Base-by-base conservation (phyloP, 2,888 invertebrate genomes). In the Amitus sp. region DNA sequence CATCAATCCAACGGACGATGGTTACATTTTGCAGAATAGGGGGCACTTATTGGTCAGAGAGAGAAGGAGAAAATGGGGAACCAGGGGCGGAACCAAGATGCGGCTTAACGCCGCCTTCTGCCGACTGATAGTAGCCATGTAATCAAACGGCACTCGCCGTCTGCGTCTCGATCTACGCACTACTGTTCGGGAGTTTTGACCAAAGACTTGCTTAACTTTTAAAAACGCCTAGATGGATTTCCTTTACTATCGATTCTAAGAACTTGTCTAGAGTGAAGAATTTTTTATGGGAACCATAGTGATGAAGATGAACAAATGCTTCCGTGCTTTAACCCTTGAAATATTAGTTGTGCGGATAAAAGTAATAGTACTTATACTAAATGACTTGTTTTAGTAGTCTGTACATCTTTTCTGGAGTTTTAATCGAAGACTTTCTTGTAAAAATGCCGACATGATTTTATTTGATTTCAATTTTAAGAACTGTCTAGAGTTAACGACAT, bases 21-120 rank as follows among this genome's bases (percentile, higher is more conserved):
- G 43, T 43, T 43, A 43, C 53, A 30, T 33, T n/a, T 47, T 39
- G 57, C 58, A 37, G 55, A 57, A 54, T 27, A 48, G 37, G 40
- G 40, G 50, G 42, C 50, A 30, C 48, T 15, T 12, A 34, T 47
- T 12, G 19, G 47, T 7, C 10, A 20, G 56, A 28, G 47, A 66
- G 19, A 50, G 59, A 59, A 52, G 62, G 39, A 42, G 56, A 56
- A 48, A 67, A 62, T 57, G 58, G 68, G 66, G 67, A 66, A 66
- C 66, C 67, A 75, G 77, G 76, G 82, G 82, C 82, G 82, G 78
- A 73, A 66, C 79, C 79, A 72, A 76, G 76, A 80, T 81, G 81
- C 82, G 79, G 80, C 81, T 75, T 78, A 68, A 80, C 75, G 73
- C 79, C 79, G 78, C 81, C 79, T 79, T 78, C 78, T 73, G 73